phyloP scores from a whole-genome alignment of 1,140 invertebrate species.

The Drosophila ercepeae region DNA sequence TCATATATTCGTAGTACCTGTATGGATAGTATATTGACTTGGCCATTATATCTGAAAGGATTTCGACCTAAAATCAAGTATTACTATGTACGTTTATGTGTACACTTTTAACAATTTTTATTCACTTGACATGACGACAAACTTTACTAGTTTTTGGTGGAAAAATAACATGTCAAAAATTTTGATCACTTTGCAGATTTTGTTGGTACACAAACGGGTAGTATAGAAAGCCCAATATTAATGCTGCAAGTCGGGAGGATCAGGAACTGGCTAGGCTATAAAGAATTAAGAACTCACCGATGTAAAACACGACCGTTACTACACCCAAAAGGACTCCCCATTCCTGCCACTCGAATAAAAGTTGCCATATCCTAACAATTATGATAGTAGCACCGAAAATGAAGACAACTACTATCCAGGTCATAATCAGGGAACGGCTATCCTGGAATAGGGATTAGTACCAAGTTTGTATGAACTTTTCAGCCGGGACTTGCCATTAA shows the following conservation, averaged over 20 bases:
- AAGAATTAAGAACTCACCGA: neutral
- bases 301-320: neutral
- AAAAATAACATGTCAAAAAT: neutral
- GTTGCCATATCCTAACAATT: neutral
- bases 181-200: neutral
- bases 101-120: neutral
- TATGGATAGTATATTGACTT: too few relatives aligned
- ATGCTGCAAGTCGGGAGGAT: neutral
- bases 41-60: too few relatives aligned
- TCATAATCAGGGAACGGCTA: neutral
- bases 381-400: neutral
- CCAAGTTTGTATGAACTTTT: neutral
- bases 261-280: too few relatives aligned
- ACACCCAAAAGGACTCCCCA: neutral
- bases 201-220: constrained; percentile 4
- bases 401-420: neutral
- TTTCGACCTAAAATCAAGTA: too few relatives aligned
- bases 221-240: constrained; percentile 1
- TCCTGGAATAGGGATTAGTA: neutral
- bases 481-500: neutral
- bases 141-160: neutral
- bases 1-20: too few relatives aligned
- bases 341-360: neutral
- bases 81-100: too few relatives aligned
- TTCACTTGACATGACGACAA: neutral